A percentile compares a stretch with the other conserved stretches of the same genome.
Evolutionary conservation across 2,888 invertebrate species (phyloP).

Genomic region (Pachydiplax longipennis): DNA sequence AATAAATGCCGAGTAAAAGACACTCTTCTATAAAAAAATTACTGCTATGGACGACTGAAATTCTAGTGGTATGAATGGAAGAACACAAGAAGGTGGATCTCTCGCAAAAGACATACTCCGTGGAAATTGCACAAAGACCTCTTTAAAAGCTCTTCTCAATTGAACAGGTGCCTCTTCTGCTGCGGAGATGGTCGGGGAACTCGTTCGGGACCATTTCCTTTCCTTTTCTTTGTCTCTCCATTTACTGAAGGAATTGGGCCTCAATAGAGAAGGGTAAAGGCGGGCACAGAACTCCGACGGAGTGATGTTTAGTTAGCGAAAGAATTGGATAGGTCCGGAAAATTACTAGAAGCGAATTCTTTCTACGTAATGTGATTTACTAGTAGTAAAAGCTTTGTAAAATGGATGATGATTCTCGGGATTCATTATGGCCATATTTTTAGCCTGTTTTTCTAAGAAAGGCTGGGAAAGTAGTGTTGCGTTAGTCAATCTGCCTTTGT

Average conservation of each 20-base stretch:
- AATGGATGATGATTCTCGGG: no score
- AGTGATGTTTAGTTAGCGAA: no score
- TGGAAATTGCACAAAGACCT: background rate
- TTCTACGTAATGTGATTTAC: no score
- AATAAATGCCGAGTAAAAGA: background rate
- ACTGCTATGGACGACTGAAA: background rate
- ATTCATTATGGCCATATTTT: no score
- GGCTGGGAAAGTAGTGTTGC: no score
- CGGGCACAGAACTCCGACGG: background rate
- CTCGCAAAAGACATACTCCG: background rate
- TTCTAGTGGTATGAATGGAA: background rate
- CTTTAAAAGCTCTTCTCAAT: background rate
- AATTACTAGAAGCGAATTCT: no score
- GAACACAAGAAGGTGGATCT: background rate
- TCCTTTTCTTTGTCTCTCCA: background rate
- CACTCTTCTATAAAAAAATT: background rate
- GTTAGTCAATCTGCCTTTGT: no score
- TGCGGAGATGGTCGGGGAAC: background rate
- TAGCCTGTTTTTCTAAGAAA: no score
- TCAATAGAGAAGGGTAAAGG: background rate
- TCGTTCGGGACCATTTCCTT: background rate
- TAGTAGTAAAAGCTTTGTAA: no score
- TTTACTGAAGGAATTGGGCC: background rate
- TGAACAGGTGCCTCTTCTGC: background rate
- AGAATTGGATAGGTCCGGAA: no score